Evolutionary conservation across 2,113 vertebrate genomes (phyloP), one percentile per base, ranked within the genome.

Genomic region (Paratilapia polleni): DNA sequence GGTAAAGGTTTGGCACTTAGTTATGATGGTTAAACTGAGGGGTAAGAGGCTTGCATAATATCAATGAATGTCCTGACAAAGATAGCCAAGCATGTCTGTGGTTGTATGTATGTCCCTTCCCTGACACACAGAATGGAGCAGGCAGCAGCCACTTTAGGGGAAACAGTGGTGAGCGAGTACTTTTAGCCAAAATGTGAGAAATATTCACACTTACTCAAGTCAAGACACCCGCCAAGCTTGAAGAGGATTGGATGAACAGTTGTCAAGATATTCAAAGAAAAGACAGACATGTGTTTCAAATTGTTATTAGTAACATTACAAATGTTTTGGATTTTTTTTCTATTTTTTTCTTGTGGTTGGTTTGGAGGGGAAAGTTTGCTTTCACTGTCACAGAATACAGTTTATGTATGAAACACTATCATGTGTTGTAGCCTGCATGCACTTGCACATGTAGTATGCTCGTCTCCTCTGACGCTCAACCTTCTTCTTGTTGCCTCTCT

Each of bases 401-500:
- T 31, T 4, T 34, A 34, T 34, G 49, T 31, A 73, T 52, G 66
- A 49, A 68, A n/a, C 59, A 61, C 62, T 75, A 73, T 26, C 22
- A 14, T 60, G 57, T 73, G 26, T 22, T 26, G 19, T 28, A 12
- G 38, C 52, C 52, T 73, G 28, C 38, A 57, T 31, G 49, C 52
- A 22, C 60, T 22, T 73, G 24, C 38, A 77, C 76, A 7, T 77
- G 20, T 26, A 59, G 31, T 24, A 5, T 78, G 78, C 13, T 14
- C 78, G 34, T 78, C 49, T 82, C 63, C 22, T 61, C 41, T 56
- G 70, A 78, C 36, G 31, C 81, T 85, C 64, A 78, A 73, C 74
- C 57, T 81, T 56, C 38, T 62, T 66, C 75, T 91, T 84, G 83
- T 85, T 28, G 41, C 19, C 26, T 73, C 28, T 63, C 2, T 78